Conservation (phyloP, 2,113 vertebrate genomes). For the Pongo pygmaeus region DNA sequence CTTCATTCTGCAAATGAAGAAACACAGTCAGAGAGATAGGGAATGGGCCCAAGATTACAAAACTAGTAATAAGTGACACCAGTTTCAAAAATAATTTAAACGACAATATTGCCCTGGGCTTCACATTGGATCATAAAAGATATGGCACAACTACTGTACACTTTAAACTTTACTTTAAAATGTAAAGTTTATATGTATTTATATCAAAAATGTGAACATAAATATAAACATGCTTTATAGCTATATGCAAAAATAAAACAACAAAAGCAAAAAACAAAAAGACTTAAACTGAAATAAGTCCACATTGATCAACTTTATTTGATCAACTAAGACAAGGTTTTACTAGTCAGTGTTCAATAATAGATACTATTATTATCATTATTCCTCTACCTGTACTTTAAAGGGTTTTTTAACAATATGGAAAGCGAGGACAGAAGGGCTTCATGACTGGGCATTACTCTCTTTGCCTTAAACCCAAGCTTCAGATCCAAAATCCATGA, state of each 20-base stretch:
- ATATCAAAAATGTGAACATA: not conserved
- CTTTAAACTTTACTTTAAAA: not conserved
- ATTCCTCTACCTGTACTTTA: not conserved
- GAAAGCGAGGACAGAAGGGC: not conserved
- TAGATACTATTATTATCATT: not conserved
- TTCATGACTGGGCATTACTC: not conserved
- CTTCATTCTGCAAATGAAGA: constrained; percentile 30
- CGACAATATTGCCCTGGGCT: not conserved
- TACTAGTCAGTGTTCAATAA: not conserved
- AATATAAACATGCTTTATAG: not conserved
- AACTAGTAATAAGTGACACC: not conserved
- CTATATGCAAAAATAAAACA: not conserved
- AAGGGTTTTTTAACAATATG: not conserved
- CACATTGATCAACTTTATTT: not conserved
- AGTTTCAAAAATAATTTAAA: not conserved
- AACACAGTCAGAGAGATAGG: not conserved
- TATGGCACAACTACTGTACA: not conserved
- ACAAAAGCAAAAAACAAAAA: not conserved
- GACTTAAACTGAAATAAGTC: not conserved
- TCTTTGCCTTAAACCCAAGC: not conserved
- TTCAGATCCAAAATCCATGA: not conserved
- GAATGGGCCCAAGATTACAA: not conserved
- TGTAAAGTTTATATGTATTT: not conserved
- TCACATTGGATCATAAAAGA: not conserved
- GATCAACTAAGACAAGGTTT: not conserved